phyloP scores from a whole-genome alignment of 1,140 invertebrate genomes.

The Arion vulgaris region DNA sequence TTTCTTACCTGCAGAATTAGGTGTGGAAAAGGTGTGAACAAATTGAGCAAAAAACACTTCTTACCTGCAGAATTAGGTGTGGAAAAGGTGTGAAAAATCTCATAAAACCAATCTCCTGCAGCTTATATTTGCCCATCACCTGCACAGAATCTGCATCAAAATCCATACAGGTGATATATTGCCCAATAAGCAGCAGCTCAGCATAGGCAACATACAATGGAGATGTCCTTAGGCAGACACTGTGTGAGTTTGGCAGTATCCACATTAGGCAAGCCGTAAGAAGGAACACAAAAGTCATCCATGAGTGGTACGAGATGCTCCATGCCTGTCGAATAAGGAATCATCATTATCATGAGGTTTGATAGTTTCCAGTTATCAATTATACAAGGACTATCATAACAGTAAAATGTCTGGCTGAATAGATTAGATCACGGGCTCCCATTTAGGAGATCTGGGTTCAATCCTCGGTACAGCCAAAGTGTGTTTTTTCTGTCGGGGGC shows the following conservation, averaged over 20 bases:
- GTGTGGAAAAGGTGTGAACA: constrained; percentile 83
- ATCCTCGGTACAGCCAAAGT: too few relatives aligned
- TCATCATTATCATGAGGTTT: too few relatives aligned
- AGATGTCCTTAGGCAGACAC: constrained; percentile 90
- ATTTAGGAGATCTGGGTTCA: too few relatives aligned
- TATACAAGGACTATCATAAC: too few relatives aligned
- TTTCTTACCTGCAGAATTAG: constrained; percentile 83
- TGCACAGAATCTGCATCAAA: constrained; percentile 87
- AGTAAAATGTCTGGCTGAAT: too few relatives aligned
- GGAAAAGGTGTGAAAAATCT: constrained; percentile 81
- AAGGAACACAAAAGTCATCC: constrained; percentile 94
- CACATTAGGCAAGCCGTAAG: constrained; percentile 95
- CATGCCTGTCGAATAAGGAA: constrained; percentile 80
- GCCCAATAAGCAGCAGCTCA: constrained; percentile 86
- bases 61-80: constrained; percentile 86
- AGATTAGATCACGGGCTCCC: too few relatives aligned
- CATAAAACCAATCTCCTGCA: constrained; percentile 89
- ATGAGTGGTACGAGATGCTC: constrained; percentile 98
- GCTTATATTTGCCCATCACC: constrained; percentile 75
- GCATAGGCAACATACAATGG: constrained; percentile 91
- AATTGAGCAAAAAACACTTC: background rate
- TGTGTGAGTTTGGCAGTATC: constrained; percentile 94
- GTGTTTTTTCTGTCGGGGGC: too few relatives aligned
- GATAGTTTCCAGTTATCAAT: too few relatives aligned
- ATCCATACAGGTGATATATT: constrained; percentile 94